phyloP scores from a whole-genome alignment of 1,140 invertebrate genomes.

The Metopolophium dirhodum region DNA sequence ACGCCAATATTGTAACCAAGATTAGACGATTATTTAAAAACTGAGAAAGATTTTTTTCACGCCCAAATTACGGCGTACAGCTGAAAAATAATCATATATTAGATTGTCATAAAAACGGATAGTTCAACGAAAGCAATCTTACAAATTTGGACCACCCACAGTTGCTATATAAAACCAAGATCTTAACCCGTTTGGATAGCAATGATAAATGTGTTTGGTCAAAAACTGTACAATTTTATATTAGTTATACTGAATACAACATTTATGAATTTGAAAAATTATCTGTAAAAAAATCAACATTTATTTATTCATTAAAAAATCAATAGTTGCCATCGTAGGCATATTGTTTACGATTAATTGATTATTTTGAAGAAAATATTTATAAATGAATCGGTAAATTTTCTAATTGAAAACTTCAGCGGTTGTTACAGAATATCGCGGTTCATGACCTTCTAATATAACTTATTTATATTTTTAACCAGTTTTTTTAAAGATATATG shows the following conservation, averaged over 20 bases:
- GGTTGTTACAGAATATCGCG: neutral
- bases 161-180: neutral
- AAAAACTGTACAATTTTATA: neutral
- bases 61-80: neutral
- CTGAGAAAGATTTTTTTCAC: neutral
- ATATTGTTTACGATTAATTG: neutral
- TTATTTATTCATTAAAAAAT: neutral
- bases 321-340: neutral
- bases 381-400: too few relatives aligned
- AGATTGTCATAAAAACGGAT: neutral
- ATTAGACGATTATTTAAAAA: neutral
- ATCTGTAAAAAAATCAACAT: neutral
- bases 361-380: neutral
- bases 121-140: neutral
- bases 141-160: neutral
- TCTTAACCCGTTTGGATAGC: neutral
- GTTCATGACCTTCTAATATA: neutral
- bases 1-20: neutral
- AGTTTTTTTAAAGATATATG: neutral
- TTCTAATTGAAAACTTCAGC: too few relatives aligned
- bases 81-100: constrained; percentile 18
- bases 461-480: neutral
- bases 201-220: neutral
- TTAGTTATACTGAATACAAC: neutral
- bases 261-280: neutral